Base-by-base conservation (phyloP, 2,888 invertebrate genomes). In the Glaucopsyche alexis region DNA sequence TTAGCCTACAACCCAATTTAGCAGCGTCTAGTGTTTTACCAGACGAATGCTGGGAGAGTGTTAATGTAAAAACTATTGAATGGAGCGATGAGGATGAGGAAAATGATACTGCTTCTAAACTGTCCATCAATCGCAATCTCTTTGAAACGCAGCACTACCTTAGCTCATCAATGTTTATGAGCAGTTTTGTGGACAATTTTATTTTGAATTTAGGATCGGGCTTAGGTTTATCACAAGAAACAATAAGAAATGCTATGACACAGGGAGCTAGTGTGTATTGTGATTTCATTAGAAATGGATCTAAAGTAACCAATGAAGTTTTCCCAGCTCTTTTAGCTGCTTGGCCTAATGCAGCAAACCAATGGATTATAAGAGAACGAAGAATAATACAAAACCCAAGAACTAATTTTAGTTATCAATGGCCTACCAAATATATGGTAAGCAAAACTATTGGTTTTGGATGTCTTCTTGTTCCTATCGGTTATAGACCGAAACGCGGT, bases 261-360 rank as follows among this genome's bases (percentile, higher is more conserved):
- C 94, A 95, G 77, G 95, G 95, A 2, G 95, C 95, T 0, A 94
- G 95, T 75, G 94, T 97, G 76, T 95, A 95, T 79, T 96, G 95
- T 47, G 90, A 94, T 78, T 87, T 88, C 7, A 78, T 85, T 4
- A 93, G 90, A 78, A 87, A 87, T 73, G 87, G 90, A 1, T 83
- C 83, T 13, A 85, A 87, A 73, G 85, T 91, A 0, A 91, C 93
- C 2, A 95, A 94, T 80, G 96, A 96, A 88, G 93, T 97, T 13
- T 94, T 95, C 79, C 96, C 97, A 9, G 95, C 96, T n/a, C 88
- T 96, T 29, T 88, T 94, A 78, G 93, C 94, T n/a, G 89, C 94
- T 16, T 97, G 96, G 96, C 97, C 97, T 0, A 93, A 94, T 77
- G 94, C 94, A 77, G 96, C 96, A 0, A 94, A 94, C 78, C 95